A percentile compares a stretch with the other conserved stretches of the same genome.
phyloP scores from a whole-genome alignment of 2,888 invertebrate genomes.

The Cloeon dipterum region DNA sequence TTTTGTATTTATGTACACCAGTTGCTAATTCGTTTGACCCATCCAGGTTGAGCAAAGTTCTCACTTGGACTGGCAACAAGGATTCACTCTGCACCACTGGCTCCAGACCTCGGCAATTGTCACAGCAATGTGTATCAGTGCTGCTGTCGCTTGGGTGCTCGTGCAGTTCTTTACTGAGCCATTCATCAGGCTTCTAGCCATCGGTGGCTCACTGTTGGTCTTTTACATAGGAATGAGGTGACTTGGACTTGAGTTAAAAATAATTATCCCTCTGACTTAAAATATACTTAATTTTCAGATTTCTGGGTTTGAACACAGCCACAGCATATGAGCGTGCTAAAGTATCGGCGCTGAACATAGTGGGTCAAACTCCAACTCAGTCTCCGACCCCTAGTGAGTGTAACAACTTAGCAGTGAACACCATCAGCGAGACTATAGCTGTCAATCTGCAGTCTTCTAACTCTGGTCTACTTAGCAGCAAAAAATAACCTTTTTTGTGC shows the following conservation, averaged over 20 bases:
- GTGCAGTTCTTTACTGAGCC: conserved; percentile 58
- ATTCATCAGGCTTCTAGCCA: conserved; percentile 53
- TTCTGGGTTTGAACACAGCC: conserved; percentile 65
- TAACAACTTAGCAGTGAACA: conserved; percentile 14
- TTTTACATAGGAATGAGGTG: conserved; percentile 68
- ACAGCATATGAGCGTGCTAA: conserved; percentile 80
- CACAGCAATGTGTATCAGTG: conserved; percentile 51
- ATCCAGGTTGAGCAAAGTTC: conserved; percentile 18
- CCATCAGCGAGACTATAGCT: conserved; percentile 26
- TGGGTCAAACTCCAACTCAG: conserved; percentile 13
- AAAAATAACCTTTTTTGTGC: too few species aligned
- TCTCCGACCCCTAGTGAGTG: conserved; percentile 2
- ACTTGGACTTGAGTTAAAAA: conserved; percentile 11
- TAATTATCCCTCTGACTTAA: background rate
- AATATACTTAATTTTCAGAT: conserved; percentile 26
- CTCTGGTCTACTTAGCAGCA: background rate
- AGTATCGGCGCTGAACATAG: conserved; percentile 64
- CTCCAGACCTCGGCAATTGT: conserved; percentile 57
- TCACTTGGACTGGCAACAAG: conserved; percentile 54
- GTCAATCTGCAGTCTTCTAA: conserved; percentile 3
- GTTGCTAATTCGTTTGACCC: too few species aligned
- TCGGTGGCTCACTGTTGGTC: conserved; percentile 57
- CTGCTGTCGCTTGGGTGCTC: conserved; percentile 54
- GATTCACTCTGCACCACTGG: conserved; percentile 67
- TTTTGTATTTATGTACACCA: too few species aligned